phyloP scores from a whole-genome alignment of 2,797 vertebrate species.

The Sparidentex hasta region DNA sequence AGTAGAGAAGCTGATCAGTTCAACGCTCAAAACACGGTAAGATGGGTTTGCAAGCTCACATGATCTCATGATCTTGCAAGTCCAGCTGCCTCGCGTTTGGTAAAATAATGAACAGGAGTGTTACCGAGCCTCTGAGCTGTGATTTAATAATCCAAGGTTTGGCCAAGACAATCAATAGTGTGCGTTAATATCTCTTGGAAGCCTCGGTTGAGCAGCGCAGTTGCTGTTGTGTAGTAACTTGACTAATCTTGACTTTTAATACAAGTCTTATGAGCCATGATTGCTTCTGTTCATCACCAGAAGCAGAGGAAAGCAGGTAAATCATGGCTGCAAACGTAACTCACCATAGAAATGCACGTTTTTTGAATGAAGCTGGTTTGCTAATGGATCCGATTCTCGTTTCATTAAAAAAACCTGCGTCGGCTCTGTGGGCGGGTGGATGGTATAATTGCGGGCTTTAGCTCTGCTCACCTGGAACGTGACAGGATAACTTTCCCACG shows the following conservation, averaged over 20 bases:
- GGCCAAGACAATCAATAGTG: neutral
- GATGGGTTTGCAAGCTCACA: too few species aligned
- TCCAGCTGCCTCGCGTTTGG: too few species aligned
- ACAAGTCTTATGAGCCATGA: neutral
- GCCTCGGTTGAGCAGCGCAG: neutral
- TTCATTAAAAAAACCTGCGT: slow-evolving; percentile 41
- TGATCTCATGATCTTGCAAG: too few species aligned
- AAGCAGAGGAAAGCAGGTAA: neutral
- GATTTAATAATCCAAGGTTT: neutral
- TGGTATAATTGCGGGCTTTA: slow-evolving; percentile 73
- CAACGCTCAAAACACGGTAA: too few species aligned
- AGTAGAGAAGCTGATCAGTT: too few species aligned
- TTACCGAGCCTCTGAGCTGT: too few species aligned
- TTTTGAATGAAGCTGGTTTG: slow-evolving; percentile 3
- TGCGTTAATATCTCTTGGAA: neutral
- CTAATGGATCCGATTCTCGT: slow-evolving; percentile 39
- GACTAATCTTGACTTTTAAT: neutral
- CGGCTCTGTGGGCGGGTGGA: slow-evolving; percentile 23
- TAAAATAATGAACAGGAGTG: too few species aligned
- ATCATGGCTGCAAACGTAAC: neutral
- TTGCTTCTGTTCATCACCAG: neutral
- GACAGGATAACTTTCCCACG: slow-evolving; percentile 80
- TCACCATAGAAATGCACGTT: slow-evolving; percentile 9
- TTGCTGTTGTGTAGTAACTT: neutral
- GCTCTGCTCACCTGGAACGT: slow-evolving; percentile 68